Evolutionary conservation across 2,888 invertebrate genomes (phyloP).

Genomic region (Drosophila buzzatii): DNA sequence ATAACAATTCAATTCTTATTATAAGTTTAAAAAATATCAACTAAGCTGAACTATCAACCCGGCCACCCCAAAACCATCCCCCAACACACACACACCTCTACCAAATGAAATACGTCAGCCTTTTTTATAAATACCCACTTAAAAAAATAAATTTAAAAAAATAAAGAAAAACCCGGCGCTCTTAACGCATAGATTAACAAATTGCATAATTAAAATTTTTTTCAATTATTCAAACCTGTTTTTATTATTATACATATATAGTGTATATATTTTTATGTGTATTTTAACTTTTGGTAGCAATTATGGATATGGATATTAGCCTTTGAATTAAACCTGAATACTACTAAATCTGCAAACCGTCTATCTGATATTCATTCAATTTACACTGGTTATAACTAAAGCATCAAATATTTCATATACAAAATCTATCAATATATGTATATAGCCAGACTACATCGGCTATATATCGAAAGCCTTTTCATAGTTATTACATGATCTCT

Average conservation of each 20-base stretch:
- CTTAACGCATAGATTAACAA: constrained; percentile 48
- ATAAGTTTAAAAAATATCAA: constrained; percentile 49
- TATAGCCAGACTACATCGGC: constrained; percentile 28
- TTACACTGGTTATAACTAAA: constrained; percentile 32
- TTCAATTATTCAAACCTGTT: constrained; percentile 66
- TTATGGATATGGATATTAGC: constrained; percentile 42
- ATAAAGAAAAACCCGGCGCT: constrained; percentile 31
- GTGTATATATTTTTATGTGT: constrained; percentile 46
- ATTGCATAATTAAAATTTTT: constrained; percentile 70
- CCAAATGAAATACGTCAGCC: constrained; percentile 13
- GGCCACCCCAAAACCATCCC: constrained; percentile 1
- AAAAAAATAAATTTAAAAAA: constrained; percentile 2
- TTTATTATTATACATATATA: constrained; percentile 63
- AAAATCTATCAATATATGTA: constrained; percentile 13
- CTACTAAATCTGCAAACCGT: constrained; percentile 37
- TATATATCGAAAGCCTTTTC: constrained; percentile 12
- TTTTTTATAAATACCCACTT: constrained; percentile 19
- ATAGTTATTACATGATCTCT: constrained; percentile 89
- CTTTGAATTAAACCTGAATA: constrained; percentile 35
- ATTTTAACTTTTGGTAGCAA: constrained; percentile 55
- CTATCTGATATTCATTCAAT: constrained; percentile 31
- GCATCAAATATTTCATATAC: constrained; percentile 23
- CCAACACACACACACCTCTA: not conserved
- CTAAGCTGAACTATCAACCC: constrained; percentile 52
- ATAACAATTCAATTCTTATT: constrained; percentile 55